These are phyloP conservation scores for Selene dorsalis DNA, from an alignment of 2,797 vertebrate genomes.

Conservation along the genomic window DNA sequence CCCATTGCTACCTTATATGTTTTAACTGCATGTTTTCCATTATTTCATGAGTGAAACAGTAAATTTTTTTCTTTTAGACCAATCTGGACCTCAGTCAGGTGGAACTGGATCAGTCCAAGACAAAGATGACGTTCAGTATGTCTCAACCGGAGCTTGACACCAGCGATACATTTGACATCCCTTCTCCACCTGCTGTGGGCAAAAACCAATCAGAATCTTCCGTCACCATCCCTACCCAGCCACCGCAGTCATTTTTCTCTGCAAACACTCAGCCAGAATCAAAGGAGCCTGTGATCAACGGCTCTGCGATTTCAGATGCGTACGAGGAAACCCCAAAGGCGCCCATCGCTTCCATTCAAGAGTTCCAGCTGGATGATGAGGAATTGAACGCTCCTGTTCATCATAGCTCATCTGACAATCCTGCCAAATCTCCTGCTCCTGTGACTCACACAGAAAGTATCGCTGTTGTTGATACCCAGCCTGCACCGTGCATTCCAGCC, in stretches of 20 bases:
- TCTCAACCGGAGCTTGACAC: constrained; percentile 75
- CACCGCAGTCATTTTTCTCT: neutral
- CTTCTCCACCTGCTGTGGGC: constrained; percentile 61
- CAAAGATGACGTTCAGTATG: constrained; percentile 31
- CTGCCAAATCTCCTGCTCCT: neutral
- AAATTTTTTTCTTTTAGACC: constrained; percentile 41
- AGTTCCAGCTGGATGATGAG: constrained; percentile 55
- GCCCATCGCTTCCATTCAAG: constrained; percentile 64
- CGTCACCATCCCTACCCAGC: neutral
- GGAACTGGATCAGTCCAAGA: constrained; percentile 29
- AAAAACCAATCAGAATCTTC: constrained; percentile 16
- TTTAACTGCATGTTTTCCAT: neutral
- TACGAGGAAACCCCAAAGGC: constrained; percentile 3
- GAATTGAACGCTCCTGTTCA: neutral
- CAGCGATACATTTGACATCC: constrained; percentile 62
- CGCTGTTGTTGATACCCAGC: neutral
- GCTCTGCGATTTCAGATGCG: fast-evolving
- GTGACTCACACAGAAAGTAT: neutral
- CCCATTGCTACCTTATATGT: neutral
- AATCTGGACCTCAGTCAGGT: constrained; percentile 23
- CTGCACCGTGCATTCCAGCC: neutral
- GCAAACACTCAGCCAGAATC: constrained; percentile 3
- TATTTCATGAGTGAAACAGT: neutral
- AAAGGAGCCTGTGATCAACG: neutral
- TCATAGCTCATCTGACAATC: neutral